phyloP scores from a whole-genome alignment of 2,888 invertebrate genomes.

The Acronicta psi region DNA sequence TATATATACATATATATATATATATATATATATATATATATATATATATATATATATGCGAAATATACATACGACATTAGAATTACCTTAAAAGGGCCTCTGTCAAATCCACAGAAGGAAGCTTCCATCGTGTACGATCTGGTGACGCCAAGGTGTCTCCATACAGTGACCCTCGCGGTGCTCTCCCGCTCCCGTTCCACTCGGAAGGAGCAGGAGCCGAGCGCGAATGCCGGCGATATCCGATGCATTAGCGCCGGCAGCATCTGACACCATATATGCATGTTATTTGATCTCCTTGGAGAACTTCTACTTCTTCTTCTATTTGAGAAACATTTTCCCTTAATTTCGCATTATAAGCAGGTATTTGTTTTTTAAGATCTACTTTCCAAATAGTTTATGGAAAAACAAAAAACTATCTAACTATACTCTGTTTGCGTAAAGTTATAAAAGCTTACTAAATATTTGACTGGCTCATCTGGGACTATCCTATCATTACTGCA shows the following conservation, averaged over 20 bases:
- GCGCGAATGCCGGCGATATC: conserved; percentile 91
- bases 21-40: too few relatives aligned
- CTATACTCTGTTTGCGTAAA: neutral
- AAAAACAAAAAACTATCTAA: too few relatives aligned
- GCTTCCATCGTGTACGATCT: conserved; percentile 96
- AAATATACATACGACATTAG: too few relatives aligned
- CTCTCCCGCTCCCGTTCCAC: conserved; percentile 94
- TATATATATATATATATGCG: too few relatives aligned
- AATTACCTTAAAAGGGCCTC: conserved; percentile 91
- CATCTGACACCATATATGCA: conserved; percentile 79
- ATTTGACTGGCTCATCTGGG: conserved; percentile 89
- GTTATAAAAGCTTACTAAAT: conserved; percentile 82
- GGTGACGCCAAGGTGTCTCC: conserved; percentile 94
- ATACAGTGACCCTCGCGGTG: conserved; percentile 95
- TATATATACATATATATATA: too few relatives aligned
- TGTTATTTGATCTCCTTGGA: conserved; percentile 1
- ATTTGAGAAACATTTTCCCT: too few relatives aligned
- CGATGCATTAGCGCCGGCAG: conserved; percentile 92
- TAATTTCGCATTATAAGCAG: too few relatives aligned
- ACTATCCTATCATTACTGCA: conserved; percentile 89
- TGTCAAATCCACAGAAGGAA: conserved; percentile 95
- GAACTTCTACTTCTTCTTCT: too few relatives aligned
- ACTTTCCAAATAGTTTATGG: too few relatives aligned
- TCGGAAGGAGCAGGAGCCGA: conserved; percentile 93
- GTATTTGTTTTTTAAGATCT: too few relatives aligned